Evolutionary conservation across 1,140 invertebrate genomes (phyloP).

Genomic region (Agrypnia vestita): DNA sequence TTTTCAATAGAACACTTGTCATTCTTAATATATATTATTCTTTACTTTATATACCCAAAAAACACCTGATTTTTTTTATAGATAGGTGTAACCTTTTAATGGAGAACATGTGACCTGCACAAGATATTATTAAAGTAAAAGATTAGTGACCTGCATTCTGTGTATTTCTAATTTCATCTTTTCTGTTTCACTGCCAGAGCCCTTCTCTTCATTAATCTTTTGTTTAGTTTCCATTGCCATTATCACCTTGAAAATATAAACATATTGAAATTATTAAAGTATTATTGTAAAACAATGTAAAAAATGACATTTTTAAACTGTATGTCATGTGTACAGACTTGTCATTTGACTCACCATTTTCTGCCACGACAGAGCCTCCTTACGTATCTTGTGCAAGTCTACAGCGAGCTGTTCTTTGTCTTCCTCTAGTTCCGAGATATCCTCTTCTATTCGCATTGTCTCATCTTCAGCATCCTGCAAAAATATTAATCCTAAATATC

Average conservation of each 20-base stretch:
- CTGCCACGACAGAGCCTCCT: slow-evolving; percentile 84
- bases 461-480: slow-evolving; percentile 78
- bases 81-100: too few species aligned
- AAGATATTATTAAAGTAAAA: too few species aligned
- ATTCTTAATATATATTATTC: too few species aligned
- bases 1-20: too few species aligned
- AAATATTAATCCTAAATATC: slow-evolving; percentile 34
- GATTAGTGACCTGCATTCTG: slow-evolving; percentile 80
- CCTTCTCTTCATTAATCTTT: slow-evolving; percentile 78
- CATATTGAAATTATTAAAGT: background rate
- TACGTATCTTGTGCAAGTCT: slow-evolving; percentile 77
- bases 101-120: too few species aligned
- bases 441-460: slow-evolving; percentile 77
- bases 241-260: slow-evolving; percentile 71
- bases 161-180: slow-evolving; percentile 87
- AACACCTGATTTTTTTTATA: too few species aligned
- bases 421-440: slow-evolving; percentile 78
- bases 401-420: slow-evolving; percentile 78
- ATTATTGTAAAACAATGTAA: background rate
- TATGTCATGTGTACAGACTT: too few species aligned
- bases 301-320: too few species aligned
- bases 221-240: slow-evolving; percentile 80
- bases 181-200: slow-evolving; percentile 79
- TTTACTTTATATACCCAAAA: too few species aligned
- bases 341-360: slow-evolving; percentile 78